Evolutionary conservation across 2,797 vertebrate genomes (phyloP).

Genomic region (Peromyscus melanophrys): DNA sequence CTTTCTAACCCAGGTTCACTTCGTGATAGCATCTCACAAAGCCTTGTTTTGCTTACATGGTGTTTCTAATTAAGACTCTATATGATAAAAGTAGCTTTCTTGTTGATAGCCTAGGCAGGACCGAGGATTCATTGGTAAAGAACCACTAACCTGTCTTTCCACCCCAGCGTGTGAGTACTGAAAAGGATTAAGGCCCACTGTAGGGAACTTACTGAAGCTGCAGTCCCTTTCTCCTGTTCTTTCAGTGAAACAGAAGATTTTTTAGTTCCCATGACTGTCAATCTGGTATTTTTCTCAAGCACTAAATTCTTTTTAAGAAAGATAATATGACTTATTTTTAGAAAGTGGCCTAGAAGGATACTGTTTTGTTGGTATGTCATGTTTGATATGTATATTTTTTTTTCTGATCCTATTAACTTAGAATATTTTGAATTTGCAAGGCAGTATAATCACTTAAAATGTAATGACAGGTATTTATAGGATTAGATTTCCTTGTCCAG

Average conservation of each 20-base stretch:
- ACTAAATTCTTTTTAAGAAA: conserved; percentile 76
- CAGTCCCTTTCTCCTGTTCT: conserved; percentile 78
- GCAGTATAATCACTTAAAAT: conserved; percentile 54
- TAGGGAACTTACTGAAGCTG: conserved; percentile 66
- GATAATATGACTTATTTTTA: conserved; percentile 76
- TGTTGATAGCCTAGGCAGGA: conserved; percentile 62
- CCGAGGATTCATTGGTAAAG: conserved; percentile 66
- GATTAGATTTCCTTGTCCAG: conserved; percentile 47
- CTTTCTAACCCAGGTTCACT: conserved; percentile 2
- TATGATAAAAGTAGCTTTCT: conserved; percentile 74
- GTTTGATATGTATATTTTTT: conserved; percentile 3
- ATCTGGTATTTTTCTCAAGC: conserved; percentile 73
- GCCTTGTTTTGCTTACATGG: conserved; percentile 30
- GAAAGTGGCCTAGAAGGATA: conserved; percentile 59
- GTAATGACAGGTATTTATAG: conserved; percentile 62
- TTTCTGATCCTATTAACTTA: conserved; percentile 67
- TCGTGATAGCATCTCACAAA: not conserved
- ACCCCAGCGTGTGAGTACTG: conserved; percentile 64
- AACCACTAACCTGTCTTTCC: conserved; percentile 73
- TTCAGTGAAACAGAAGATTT: conserved; percentile 78
- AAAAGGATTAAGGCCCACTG: conserved; percentile 83
- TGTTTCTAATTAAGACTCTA: conserved; percentile 65
- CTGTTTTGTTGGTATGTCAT: conserved; percentile 54
- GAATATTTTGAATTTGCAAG: conserved; percentile 62
- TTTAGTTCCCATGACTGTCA: conserved; percentile 82